Percentiles rank a stretch among this genome's conserved stretches.
phyloP scores from a whole-genome alignment of 2,113 vertebrate species.

The Cercopithecus mona region DNA sequence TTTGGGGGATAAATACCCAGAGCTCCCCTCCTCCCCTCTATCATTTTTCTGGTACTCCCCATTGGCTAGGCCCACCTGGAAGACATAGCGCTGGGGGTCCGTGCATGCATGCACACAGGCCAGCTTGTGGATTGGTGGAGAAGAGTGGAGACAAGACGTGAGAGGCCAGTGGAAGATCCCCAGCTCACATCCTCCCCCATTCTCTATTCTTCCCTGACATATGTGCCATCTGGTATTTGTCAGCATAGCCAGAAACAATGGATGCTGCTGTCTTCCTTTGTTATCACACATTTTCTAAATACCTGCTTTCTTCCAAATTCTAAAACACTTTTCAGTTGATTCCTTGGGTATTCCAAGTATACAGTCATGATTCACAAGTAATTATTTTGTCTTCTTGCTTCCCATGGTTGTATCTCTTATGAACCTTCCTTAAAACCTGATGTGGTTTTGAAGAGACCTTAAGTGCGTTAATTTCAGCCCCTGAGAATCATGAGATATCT shows the following conservation, averaged over 20 bases:
- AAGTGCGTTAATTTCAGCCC: neutral
- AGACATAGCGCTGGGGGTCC: neutral
- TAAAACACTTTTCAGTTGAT: neutral
- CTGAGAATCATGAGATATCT: neutral
- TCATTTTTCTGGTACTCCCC: neutral
- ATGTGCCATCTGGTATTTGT: neutral
- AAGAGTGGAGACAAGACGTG: neutral
- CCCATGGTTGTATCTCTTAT: neutral
- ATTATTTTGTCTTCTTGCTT: constrained; percentile 3
- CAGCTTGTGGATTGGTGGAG: neutral
- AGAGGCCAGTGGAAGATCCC: neutral
- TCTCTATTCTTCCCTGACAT: neutral
- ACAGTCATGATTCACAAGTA: neutral
- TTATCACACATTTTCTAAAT: neutral
- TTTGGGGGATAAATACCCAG: neutral
- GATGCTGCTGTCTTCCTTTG: neutral
- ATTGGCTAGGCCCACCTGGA: neutral
- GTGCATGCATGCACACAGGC: neutral
- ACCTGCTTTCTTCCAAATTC: neutral
- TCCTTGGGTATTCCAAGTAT: neutral
- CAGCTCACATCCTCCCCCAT: neutral
- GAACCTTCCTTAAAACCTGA: neutral
- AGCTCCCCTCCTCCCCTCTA: neutral
- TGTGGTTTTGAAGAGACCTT: neutral
- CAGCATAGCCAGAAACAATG: neutral